A percentile compares a stretch with the other conserved stretches of the same genome.
Conservation (phyloP, 2,888 invertebrate species). For the Plagiodera versicolora region DNA sequence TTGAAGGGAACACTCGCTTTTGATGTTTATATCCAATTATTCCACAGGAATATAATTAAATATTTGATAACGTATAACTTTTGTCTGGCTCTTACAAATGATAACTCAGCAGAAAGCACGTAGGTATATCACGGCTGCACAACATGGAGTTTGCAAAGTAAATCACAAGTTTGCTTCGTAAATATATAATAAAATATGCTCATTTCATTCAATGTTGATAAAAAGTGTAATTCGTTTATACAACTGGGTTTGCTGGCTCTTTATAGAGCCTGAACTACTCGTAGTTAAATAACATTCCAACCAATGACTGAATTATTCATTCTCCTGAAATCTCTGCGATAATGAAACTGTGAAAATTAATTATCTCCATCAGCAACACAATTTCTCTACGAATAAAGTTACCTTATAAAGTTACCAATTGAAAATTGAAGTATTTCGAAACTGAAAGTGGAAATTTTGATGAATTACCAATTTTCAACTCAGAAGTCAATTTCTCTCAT, state of each 20-base stretch:
- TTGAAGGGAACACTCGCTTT: conserved; percentile 27
- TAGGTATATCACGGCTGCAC: conserved; percentile 5
- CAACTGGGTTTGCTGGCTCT: not conserved
- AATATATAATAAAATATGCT: conserved; percentile 30
- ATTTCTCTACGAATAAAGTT: no score
- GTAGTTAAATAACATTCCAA: not conserved
- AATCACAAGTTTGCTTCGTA: conserved; percentile 38
- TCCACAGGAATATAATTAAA: conserved; percentile 33
- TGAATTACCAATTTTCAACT: no score
- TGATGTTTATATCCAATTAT: conserved; percentile 34
- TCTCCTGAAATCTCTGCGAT: no score
- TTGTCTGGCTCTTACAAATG: conserved; percentile 30
- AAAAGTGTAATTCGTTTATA: conserved; percentile 27
- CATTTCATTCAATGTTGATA: conserved; percentile 30
- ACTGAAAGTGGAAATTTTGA: no score
- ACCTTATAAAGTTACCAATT: no score
- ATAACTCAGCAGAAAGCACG: conserved; percentile 29
- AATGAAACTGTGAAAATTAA: no score
- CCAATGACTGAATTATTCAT: no score
- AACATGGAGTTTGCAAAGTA: conserved; percentile 31
- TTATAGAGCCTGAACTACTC: no score
- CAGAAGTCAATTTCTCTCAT: no score
- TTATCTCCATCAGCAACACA: no score
- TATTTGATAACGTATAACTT: conserved; percentile 32
- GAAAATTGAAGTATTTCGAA: no score